Evolutionary conservation across 2,113 vertebrate species (phyloP), one percentile per base, ranked within the genome.

Genomic region (Gambusia affinis): DNA sequence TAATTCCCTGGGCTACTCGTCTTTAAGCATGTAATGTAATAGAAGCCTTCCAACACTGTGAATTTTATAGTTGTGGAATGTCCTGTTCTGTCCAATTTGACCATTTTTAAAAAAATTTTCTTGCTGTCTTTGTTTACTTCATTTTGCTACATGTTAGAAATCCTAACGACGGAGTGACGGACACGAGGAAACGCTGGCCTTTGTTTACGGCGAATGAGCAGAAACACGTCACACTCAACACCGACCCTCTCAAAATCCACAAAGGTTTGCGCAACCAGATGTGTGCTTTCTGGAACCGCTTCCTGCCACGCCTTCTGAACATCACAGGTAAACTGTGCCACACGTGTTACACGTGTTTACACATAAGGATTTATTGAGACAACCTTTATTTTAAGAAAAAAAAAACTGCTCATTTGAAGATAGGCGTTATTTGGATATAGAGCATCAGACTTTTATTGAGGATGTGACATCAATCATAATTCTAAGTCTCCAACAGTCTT

Each of bases 251-350:
- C 75, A 95, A 94, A 83, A 90, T 95, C 71, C 90, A 95, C 76
- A 94, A 89, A 73, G 96, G 96, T 57, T 91, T 97, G 37, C 94
- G 95, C 35, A 95, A 95, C 78, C 96, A 98, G 91, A 90, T 95
- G 84, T 98, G 97, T 75, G 96, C 96, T 54, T 95, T 98, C 89
- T 98, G 97, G 97, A 97, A 96, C 83, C 95, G 94, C 35, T 98
- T 97, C 86, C 91, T 98, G 24, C 97, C 97, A 72, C 96, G 96
- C 72, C 89, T 98, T 57, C 95, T 97, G 87, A 97, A 97, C 76
- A 95, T 95, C 79, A 98, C 97, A 28, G 97, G 96, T 98, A 94
- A 87, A 60, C 24, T 27, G 19, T 68, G 35, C 30, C 17, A n/a
- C 1, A 44, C 8, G 2, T 10, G 24, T 57, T 17, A n/a, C n/a